phyloP scores from a whole-genome alignment of 2,797 vertebrate genomes.

The Galaxias olidus region DNA sequence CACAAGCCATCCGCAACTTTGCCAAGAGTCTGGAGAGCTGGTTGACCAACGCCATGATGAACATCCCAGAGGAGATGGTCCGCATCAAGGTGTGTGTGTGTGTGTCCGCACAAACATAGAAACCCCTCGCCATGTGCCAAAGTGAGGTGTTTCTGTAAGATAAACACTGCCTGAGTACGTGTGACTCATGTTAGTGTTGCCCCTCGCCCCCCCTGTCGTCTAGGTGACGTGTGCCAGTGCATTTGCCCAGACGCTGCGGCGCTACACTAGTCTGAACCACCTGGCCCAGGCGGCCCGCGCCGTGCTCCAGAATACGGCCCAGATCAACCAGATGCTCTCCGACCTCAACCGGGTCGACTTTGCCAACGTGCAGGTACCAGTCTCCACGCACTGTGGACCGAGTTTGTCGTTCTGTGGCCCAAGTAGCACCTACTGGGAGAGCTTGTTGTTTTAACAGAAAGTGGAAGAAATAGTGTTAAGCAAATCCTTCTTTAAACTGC shows the following conservation, averaged over 20 bases:
- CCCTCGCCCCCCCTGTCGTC: background rate
- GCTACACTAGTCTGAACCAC: constrained; percentile 94
- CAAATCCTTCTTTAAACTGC: no score
- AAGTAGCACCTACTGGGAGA: no score
- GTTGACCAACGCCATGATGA: constrained; percentile 95
- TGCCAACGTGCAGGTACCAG: constrained; percentile 88
- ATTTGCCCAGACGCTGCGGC: constrained; percentile 92
- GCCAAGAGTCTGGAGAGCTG: constrained; percentile 96
- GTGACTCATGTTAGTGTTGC: background rate
- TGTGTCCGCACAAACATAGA: background rate
- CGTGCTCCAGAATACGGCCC: constrained; percentile 92
- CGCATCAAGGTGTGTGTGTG: constrained; percentile 82
- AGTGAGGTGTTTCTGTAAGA: background rate
- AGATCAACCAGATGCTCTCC: constrained; percentile 96
- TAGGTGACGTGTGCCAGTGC: constrained; percentile 91
- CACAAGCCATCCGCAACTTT: constrained; percentile 95
- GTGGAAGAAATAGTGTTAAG: no score
- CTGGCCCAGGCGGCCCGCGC: constrained; percentile 92
- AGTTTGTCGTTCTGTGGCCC: no score
- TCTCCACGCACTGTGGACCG: no score
- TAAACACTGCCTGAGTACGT: background rate
- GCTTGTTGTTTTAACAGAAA: no score
- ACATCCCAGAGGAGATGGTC: constrained; percentile 95
- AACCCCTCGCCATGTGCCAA: background rate
- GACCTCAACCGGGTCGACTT: constrained; percentile 96